phyloP scores from a whole-genome alignment of 2,113 vertebrate species.

The Mionectes macconnelli region DNA sequence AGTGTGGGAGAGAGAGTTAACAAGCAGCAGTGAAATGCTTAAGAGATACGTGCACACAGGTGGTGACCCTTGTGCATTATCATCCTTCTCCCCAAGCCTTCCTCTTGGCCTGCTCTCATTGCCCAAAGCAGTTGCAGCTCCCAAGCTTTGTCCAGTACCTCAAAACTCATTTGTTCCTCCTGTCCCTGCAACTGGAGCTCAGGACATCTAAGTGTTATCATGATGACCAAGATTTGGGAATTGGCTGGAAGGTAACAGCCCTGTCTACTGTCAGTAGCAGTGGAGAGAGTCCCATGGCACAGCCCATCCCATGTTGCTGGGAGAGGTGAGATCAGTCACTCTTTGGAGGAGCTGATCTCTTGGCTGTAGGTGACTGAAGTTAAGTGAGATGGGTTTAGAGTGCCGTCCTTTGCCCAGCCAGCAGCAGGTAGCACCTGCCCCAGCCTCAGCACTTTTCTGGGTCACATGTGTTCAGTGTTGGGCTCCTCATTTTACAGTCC shows the following conservation, averaged over 20 bases:
- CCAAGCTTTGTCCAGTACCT: not conserved
- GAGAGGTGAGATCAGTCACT: not conserved
- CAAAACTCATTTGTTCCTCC: not conserved
- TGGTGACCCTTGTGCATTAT: not conserved
- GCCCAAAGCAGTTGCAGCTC: not conserved
- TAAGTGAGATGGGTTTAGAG: not conserved
- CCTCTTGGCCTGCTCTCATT: not conserved
- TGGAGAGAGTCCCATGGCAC: not conserved
- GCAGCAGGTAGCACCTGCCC: not conserved
- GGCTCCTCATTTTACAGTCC: not conserved
- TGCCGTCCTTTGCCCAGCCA: not conserved
- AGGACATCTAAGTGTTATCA: not conserved
- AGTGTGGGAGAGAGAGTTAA: not conserved
- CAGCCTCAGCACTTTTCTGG: rapidly evolving
- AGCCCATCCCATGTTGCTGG: not conserved
- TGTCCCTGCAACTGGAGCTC: not conserved
- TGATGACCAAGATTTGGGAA: not conserved
- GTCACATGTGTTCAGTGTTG: rapidly evolving
- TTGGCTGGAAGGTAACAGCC: not conserved
- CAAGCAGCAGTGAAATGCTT: not conserved
- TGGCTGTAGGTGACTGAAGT: not conserved
- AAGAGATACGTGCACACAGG: not conserved
- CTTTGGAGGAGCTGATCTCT: not conserved
- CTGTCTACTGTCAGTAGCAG: rapidly evolving
- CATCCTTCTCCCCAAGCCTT: not conserved